Percentiles rank a stretch among this genome's conserved stretches.
phyloP scores from a whole-genome alignment of 2,113 vertebrate genomes.

The Lonchura striata region DNA sequence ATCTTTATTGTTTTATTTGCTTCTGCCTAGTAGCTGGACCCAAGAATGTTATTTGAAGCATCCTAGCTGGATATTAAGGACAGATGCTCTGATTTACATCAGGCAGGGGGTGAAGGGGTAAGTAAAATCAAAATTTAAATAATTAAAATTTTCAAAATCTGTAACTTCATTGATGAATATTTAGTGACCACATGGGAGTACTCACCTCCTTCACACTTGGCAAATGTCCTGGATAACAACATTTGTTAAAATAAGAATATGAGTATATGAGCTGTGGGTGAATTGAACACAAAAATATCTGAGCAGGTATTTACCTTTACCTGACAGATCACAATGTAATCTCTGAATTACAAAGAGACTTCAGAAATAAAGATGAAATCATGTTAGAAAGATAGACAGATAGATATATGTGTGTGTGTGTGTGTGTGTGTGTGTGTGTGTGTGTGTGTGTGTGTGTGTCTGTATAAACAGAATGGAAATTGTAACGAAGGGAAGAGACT shows the following conservation, averaged over 20 bases:
- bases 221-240: background rate
- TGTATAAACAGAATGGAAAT: background rate
- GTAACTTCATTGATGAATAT: background rate
- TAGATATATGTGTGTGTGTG: too few species aligned
- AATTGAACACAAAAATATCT: background rate
- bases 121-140: background rate
- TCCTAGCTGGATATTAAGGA: background rate
- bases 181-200: background rate
- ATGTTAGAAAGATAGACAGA: background rate
- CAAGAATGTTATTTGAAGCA: background rate
- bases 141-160: background rate
- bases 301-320: background rate
- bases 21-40: background rate
- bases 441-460: too few species aligned
- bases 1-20: background rate
- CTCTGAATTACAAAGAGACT: background rate
- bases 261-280: background rate
- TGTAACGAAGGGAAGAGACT: background rate
- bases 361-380: background rate
- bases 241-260: background rate
- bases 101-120: accelerated
- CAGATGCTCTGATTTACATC: background rate
- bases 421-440: too few species aligned
- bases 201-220: accelerated
- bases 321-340: background rate